phyloP scores from a whole-genome alignment of 2,113 vertebrate species.

The Oncorhynchus gorbuscha region DNA sequence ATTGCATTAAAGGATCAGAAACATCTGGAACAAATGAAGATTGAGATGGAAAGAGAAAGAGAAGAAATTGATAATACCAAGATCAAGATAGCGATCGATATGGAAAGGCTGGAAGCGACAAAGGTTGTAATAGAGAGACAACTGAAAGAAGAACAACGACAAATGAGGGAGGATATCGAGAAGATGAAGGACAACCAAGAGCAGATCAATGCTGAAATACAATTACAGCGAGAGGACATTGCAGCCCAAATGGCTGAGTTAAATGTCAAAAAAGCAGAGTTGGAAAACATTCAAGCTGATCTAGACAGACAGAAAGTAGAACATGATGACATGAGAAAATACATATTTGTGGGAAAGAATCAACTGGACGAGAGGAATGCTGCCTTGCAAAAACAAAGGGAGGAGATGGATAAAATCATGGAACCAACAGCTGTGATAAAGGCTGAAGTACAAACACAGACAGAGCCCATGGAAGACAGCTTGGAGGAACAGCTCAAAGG shows the following conservation, averaged over 20 bases:
- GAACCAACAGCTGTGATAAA: neutral
- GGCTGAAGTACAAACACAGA: too few species aligned
- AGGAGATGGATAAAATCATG: neutral
- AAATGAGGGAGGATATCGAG: neutral
- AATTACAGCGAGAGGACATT: neutral
- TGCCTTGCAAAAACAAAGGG: conserved; percentile 10
- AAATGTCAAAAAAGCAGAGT: neutral
- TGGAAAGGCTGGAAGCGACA: neutral
- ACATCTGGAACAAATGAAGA: conserved; percentile 19
- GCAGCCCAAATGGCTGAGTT: neutral
- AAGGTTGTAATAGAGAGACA: neutral
- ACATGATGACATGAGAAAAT: neutral
- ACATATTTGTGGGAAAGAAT: conserved; percentile 13
- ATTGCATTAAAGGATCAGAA: conserved; percentile 17
- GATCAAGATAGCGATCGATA: conserved; percentile 11
- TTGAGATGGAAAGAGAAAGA: conserved; percentile 9
- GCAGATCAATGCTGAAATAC: neutral
- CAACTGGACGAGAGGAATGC: too few species aligned
- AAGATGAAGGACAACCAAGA: neutral
- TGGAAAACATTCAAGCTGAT: neutral
- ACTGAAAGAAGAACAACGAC: neutral
- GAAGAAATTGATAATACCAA: neutral
- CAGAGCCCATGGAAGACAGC: too few species aligned
- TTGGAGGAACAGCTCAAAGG: neutral
- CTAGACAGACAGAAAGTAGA: conserved; percentile 6